phyloP scores from a whole-genome alignment of 2,888 invertebrate species.

The Aradus depressus region DNA sequence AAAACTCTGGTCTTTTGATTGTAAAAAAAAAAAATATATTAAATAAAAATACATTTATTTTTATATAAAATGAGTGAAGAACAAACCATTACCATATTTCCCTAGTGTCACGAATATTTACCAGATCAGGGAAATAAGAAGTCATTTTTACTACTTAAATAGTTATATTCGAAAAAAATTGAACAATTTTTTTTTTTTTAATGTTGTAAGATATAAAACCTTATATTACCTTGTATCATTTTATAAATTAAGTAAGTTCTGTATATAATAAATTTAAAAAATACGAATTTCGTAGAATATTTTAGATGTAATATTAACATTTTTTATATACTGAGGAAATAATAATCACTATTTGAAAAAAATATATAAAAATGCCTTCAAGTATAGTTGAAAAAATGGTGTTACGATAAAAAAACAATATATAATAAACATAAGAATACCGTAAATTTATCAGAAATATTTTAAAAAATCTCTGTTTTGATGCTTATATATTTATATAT shows the following conservation, averaged over 20 bases:
- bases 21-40: constrained; percentile 12
- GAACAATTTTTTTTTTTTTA: constrained; percentile 15
- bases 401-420: too few relatives aligned
- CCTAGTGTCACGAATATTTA: constrained; percentile 14
- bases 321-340: constrained; percentile 16
- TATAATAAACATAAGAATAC: too few relatives aligned
- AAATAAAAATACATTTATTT: constrained; percentile 16
- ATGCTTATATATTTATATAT: constrained; percentile 19
- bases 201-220: constrained; percentile 17
- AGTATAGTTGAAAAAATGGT: background rate
- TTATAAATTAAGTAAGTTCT: constrained; percentile 14
- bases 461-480: constrained; percentile 12
- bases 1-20: too few relatives aligned
- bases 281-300: too few relatives aligned
- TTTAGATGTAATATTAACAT: constrained; percentile 16
- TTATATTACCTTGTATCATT: constrained; percentile 18
- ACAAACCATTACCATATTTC: constrained; percentile 16
- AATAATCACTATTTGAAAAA: too few relatives aligned
- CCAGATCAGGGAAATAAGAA: constrained; percentile 16
- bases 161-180: constrained; percentile 5
- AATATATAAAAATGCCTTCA: constrained; percentile 18
- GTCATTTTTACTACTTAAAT: constrained; percentile 11
- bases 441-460: too few relatives aligned
- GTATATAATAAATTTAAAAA: constrained; percentile 16
- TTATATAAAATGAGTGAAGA: constrained; percentile 8